Evolutionary conservation across 2,797 vertebrate species (phyloP), one percentile per base, ranked within the genome.

Genomic region (Cirrhinus mrigala): DNA sequence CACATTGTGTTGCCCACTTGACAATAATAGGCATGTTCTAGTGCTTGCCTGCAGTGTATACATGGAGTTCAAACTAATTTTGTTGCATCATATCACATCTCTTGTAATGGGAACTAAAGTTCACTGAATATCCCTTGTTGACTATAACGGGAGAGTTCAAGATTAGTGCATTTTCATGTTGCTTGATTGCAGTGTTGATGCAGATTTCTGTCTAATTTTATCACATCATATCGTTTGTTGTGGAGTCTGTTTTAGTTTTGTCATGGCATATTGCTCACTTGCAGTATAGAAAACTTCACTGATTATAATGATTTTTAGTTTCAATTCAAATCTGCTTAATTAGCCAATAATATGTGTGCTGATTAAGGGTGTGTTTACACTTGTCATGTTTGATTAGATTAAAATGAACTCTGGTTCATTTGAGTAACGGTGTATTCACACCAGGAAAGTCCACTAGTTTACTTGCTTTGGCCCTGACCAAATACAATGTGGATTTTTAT

Each of bases 1-100:
- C 62, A 52, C 62, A 62, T 64, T 66, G 46, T 68, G 46, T 80
- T 52, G 62, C 62, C 66, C 46, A 66, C 24, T 68, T 68, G 79
- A 68, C 64, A 29, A 66, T 79, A 20, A 66, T 64, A 11, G 20
- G 5, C 33, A 48, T 68, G 46, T 80, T 80, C 27, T 68, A 80
- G 20, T 52, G 46, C 62, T 66, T 52, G 16, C 44, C 20, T 58
- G 75, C 20, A 15, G 74, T 77, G 52, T 58, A 22, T 62, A 80
- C 10, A 22, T 80, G 46, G 27, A 68, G 79, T 50, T 68, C 46
- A 80, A 52, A 52, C 79, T 68, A 37, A 80, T 68, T 80, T 33
- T 52, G 46, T 66, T 68, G 40, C 78, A 79, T 79, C 60, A 66
- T 50, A 46, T 79, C 18, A 20, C 44, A 48, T 48, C 1, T 10